phyloP scores from a whole-genome alignment of 1,140 invertebrate genomes.

The Neelides sp. region DNA sequence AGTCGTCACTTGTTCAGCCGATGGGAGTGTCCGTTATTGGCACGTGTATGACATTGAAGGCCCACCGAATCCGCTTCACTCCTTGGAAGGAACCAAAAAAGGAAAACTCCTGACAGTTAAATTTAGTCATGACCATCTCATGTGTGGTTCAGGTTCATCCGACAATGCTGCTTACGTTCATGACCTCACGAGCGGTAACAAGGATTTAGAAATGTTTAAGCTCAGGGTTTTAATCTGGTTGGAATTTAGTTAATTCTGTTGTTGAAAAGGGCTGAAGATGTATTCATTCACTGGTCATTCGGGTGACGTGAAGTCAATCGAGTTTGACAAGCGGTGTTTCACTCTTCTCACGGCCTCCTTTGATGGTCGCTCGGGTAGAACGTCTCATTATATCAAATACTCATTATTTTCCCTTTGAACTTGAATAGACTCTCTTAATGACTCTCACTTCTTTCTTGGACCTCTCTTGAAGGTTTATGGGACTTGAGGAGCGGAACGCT shows the following conservation, averaged over 20 bases:
- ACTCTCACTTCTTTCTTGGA: no score
- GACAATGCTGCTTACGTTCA: conserved; percentile 10
- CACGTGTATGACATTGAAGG: background rate
- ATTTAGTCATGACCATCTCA: conserved; percentile 4
- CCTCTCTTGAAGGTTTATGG: no score
- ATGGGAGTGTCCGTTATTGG: conserved; percentile 8
- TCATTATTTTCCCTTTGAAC: no score
- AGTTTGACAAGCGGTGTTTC: conserved; percentile 4
- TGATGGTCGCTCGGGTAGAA: conserved; percentile 1
- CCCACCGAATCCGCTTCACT: background rate
- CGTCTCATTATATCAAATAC: no score
- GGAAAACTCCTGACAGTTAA: background rate
- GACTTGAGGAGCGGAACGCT: conserved; percentile 10
- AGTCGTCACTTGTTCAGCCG: conserved; percentile 10
- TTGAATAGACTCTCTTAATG: no score
- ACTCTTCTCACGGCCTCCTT: conserved; percentile 3
- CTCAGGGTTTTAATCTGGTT: background rate
- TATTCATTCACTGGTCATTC: conserved; percentile 8
- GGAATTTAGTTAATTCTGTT: background rate
- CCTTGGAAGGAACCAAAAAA: background rate
- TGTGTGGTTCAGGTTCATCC: conserved; percentile 7
- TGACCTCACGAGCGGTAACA: conserved; percentile 10
- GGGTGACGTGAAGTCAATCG: background rate
- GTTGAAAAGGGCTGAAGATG: conserved; percentile 5
- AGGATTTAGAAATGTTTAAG: background rate